Percentiles rank a stretch among this genome's conserved stretches.
Conservation (phyloP, 2,113 vertebrate species). For the Micronisus gabar region DNA sequence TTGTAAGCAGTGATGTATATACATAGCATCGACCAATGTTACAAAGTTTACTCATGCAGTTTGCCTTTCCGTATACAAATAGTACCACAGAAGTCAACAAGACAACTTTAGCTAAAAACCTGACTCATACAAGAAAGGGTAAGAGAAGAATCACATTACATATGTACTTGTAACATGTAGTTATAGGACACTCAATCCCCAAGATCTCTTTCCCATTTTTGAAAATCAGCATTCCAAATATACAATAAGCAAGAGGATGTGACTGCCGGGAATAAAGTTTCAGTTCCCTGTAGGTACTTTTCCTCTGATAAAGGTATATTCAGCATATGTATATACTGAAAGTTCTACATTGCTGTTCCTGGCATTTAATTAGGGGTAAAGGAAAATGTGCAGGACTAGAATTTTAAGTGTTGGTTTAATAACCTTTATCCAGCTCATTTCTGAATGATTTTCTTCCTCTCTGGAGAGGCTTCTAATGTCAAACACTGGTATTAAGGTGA, state of each 20-base stretch:
- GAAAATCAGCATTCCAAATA: not conserved
- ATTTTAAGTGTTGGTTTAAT: constrained; percentile 78
- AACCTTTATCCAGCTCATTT: constrained; percentile 76
- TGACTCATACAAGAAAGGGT: not conserved
- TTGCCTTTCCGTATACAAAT: not conserved
- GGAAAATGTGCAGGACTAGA: constrained; percentile 63
- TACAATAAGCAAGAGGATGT: not conserved
- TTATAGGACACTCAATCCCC: not conserved
- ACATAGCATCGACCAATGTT: not conserved
- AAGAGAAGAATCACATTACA: not conserved
- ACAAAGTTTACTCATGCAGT: not conserved
- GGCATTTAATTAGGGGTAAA: constrained; percentile 75
- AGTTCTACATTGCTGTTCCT: constrained; percentile 37
- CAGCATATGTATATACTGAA: not conserved
- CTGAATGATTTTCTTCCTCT: constrained; percentile 73
- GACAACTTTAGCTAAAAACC: not conserved
- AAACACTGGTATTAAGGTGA: constrained; percentile 73
- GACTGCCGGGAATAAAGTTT: not conserved
- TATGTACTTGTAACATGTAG: not conserved
- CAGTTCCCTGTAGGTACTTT: not conserved
- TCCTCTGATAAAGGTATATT: not conserved
- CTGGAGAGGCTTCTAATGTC: constrained; percentile 73
- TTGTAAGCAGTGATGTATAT: not conserved
- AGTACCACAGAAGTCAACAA: not conserved
- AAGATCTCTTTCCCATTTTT: not conserved